Conservation (phyloP, 2,797 vertebrate species). For the Myotis findleyi region DNA sequence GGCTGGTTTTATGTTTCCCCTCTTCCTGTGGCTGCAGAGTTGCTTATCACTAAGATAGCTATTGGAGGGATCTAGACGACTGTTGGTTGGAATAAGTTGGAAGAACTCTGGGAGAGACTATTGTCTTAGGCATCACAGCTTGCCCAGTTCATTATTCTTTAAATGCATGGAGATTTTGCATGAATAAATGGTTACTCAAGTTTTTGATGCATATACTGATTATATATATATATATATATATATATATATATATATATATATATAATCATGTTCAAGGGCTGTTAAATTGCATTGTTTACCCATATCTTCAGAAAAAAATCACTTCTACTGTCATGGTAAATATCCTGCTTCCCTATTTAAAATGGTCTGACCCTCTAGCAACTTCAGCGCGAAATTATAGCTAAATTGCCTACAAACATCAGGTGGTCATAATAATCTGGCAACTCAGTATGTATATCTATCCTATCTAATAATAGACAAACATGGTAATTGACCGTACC, state of each 20-base stretch:
- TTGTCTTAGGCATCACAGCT: background rate
- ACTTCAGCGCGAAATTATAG: too few species aligned
- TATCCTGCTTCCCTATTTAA: too few species aligned
- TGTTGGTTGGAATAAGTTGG: background rate
- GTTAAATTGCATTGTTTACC: too few species aligned
- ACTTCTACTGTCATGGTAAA: too few species aligned
- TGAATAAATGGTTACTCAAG: background rate
- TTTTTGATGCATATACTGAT: background rate
- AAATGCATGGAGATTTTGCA: background rate
- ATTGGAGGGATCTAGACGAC: background rate
- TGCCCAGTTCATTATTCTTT: background rate
- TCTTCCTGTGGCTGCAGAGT: background rate
- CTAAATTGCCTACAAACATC: too few species aligned
- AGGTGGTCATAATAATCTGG: too few species aligned
- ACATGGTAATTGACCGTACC: too few species aligned
- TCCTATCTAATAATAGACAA: too few species aligned
- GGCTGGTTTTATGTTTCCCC: background rate
- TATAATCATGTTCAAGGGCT: background rate
- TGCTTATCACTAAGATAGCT: background rate
- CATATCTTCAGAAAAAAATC: too few species aligned
- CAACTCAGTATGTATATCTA: too few species aligned
- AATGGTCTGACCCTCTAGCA: too few species aligned
- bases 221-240: background rate
- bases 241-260: background rate
- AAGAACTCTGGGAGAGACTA: background rate